phyloP scores from a whole-genome alignment of 2,888 invertebrate genomes.

The Drosophila mimetica region DNA sequence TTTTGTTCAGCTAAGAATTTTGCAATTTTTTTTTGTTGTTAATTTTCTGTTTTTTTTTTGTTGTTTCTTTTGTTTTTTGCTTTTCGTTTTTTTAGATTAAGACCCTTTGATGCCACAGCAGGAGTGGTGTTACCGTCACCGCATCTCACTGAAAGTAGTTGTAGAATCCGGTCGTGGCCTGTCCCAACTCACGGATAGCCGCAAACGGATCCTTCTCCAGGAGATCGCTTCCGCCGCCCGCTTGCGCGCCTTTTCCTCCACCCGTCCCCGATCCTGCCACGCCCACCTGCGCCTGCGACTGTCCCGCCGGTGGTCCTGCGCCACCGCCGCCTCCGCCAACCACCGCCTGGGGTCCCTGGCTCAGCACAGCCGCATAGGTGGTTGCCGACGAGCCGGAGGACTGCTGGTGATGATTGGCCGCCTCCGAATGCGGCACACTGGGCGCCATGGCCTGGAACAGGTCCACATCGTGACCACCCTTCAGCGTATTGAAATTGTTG shows the following conservation, averaged over 20 bases:
- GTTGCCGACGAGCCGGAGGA: constrained; percentile 67
- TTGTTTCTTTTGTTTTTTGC: constrained; percentile 28
- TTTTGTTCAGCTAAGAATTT: constrained; percentile 54
- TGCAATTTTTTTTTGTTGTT: constrained; percentile 59
- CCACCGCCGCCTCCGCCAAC: constrained; percentile 18
- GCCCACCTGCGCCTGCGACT: constrained; percentile 32
- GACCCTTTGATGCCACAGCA: constrained; percentile 64
- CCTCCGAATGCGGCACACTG: constrained; percentile 52
- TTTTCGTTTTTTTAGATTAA: constrained; percentile 36
- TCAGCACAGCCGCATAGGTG: constrained; percentile 84
- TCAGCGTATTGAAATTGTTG: constrained; percentile 78
- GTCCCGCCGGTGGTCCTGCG: constrained; percentile 29
- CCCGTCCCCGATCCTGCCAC: constrained; percentile 25
- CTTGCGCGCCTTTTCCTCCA: constrained; percentile 50
- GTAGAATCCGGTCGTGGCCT: constrained; percentile 85
- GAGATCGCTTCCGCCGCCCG: constrained; percentile 53
- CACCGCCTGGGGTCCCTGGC: constrained; percentile 75
- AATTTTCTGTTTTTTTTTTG: constrained; percentile 53
- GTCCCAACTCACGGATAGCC: constrained; percentile 85
- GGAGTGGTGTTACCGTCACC: constrained; percentile 26
- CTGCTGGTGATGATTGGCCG: constrained; percentile 55
- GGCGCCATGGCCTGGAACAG: constrained; percentile 69
- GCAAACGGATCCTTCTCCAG: constrained; percentile 85
- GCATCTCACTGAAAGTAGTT: constrained; percentile 86
- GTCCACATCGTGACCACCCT: constrained; percentile 78